A percentile compares a stretch with the other conserved stretches of the same genome.
Evolutionary conservation across 2,113 vertebrate genomes (phyloP).

Genomic region (Lasiurus cinereus): DNA sequence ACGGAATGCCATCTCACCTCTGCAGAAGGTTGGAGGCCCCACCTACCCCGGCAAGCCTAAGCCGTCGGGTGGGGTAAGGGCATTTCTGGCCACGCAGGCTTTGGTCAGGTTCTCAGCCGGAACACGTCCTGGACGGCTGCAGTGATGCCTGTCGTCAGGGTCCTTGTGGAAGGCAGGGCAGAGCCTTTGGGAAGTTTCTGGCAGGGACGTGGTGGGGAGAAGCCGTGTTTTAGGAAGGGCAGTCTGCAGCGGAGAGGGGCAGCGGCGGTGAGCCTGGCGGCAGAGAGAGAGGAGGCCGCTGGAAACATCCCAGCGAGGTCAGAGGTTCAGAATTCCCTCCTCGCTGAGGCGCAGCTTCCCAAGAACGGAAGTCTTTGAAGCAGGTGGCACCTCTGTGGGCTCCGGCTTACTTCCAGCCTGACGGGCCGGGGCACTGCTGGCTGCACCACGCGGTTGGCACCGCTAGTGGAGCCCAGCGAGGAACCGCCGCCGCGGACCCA

Average conservation of each 20-base stretch:
- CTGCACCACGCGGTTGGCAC: neutral
- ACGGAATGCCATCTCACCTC: neutral
- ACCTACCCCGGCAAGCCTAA: neutral
- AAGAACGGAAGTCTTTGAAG: neutral
- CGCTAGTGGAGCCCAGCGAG: fast-evolving
- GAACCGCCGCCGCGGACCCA: fast-evolving
- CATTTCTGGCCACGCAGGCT: neutral
- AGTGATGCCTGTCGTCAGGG: no score
- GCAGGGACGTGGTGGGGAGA: neutral
- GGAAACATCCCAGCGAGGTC: neutral
- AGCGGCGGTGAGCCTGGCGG: neutral
- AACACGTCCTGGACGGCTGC: neutral
- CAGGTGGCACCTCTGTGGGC: neutral
- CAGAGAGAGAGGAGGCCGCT: neutral
- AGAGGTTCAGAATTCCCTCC: neutral
- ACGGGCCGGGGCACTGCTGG: neutral
- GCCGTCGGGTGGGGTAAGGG: neutral
- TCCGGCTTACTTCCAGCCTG: neutral
- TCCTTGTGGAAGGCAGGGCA: neutral
- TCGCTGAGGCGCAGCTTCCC: neutral
- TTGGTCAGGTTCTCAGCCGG: neutral
- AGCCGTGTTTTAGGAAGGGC: neutral
- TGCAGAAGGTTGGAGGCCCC: neutral
- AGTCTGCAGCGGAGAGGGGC: neutral
- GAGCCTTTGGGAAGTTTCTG: neutral